Evolutionary conservation across 2,797 vertebrate genomes (phyloP), one percentile per base, ranked within the genome.

Genomic region (Sebastes glaucus): DNA sequence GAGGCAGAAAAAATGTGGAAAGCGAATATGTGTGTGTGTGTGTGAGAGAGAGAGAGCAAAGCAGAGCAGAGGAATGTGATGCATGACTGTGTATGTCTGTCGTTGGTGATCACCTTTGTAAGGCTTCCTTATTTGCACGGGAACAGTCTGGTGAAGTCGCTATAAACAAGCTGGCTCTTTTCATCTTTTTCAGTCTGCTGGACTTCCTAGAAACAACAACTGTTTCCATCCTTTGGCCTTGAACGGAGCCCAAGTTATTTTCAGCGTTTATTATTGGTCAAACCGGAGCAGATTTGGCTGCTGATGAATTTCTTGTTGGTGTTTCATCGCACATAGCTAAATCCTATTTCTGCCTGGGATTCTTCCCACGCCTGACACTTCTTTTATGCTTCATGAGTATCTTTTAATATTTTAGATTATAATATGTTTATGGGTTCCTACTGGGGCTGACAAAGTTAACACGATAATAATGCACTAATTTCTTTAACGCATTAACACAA

Each of bases 11-110:
- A 68, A 71, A 73, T 72, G 60, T 65, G 65, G 49, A 57, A 71
- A 27, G 56, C 53, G 32, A 74, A 32, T 11, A 5, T 70, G 35
- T 32, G 11, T 27, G 56, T 32, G 20, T 22, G 56, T 49, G 28
- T 53, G 59, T 11, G 55, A 71, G 52, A 70, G 60, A 42, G 20
- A 71, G 52, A 70, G 62, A 42, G 20, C 11, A 55, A 65, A 65
- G 35, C 30, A 61, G 25, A n/a, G 57, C 23, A 77, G 25, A 68
- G 55, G 73, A 88, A 88, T 86, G 80, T 32, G 66, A 77, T 74
- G 72, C 59, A 59, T 71, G 59, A 66, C 55, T 70, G 49, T 52
- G 16, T 66, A 18, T 30, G 68, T 68, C 33, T 73, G 18, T 80
- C 3, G 8, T 52, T 6, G 5, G 53, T 7, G 46, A 66, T 65